A percentile compares a stretch with the other conserved stretches of the same genome.
Conservation (phyloP, 2,113 vertebrate genomes). For the Apeltes quadracus region DNA sequence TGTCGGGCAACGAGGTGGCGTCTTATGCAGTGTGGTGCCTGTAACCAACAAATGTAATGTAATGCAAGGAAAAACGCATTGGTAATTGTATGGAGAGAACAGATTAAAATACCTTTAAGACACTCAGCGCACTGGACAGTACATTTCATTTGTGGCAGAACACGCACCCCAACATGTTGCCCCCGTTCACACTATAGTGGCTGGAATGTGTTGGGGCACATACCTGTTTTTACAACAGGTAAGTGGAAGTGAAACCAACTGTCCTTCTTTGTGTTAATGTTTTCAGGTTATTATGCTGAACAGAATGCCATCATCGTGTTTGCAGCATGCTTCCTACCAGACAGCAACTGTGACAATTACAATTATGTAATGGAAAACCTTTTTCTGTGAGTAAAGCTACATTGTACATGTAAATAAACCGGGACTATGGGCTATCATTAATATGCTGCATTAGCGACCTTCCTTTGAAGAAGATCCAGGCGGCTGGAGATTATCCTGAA, state of each 20-base stretch:
- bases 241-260: background rate
- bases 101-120: too few species aligned
- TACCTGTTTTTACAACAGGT: too few species aligned
- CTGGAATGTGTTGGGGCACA: too few species aligned
- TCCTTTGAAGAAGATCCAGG: background rate
- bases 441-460: background rate
- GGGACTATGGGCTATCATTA: background rate
- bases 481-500: background rate
- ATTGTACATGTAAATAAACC: background rate
- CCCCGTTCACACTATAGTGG: too few species aligned
- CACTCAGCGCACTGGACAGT: too few species aligned
- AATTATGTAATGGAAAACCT: constrained; percentile 99
- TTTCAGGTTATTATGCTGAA: constrained; percentile 94
- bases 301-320: constrained; percentile 98
- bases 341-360: constrained; percentile 93
- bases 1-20: too few species aligned
- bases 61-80: too few species aligned
- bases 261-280: background rate
- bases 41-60: too few species aligned
- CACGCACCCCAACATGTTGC: too few species aligned
- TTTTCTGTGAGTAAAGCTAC: constrained; percentile 88
- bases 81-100: too few species aligned
- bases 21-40: too few species aligned
- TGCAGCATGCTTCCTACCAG: constrained; percentile 95
- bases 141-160: too few species aligned